phyloP scores from a whole-genome alignment of 2,888 invertebrate genomes.

The Habrosyne pyritoides region DNA sequence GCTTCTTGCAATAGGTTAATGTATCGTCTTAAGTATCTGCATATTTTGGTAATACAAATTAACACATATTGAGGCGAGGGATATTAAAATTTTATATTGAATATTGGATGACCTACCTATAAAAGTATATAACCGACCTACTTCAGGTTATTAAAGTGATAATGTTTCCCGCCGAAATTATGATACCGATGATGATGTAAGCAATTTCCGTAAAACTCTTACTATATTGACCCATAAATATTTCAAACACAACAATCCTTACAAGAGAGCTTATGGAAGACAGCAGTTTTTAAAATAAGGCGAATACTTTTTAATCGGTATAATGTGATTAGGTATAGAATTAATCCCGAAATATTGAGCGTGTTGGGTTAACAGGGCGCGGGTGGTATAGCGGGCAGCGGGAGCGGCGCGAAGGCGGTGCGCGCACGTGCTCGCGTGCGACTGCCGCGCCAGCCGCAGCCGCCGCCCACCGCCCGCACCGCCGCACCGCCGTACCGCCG shows the following conservation, averaged over 20 bases:
- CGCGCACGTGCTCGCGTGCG: conserved; percentile 78
- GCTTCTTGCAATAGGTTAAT: no score
- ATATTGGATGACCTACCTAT: conserved; percentile 12
- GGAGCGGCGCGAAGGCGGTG: conserved; percentile 66
- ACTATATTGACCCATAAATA: conserved; percentile 70
- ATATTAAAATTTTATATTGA: background rate
- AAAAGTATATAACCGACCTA: conserved; percentile 27
- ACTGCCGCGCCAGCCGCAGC: conserved; percentile 72
- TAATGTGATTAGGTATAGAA: conserved; percentile 16
- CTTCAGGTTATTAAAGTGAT: conserved; percentile 27
- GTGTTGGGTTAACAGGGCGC: conserved; percentile 55
- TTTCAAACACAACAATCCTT: conserved; percentile 38
- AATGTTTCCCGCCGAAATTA: conserved; percentile 76
- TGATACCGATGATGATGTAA: conserved; percentile 62
- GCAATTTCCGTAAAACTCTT: conserved; percentile 62
- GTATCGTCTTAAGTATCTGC: no score
- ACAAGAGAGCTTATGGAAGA: conserved; percentile 8
- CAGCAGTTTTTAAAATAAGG: conserved; percentile 10
- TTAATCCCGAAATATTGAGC: conserved; percentile 58
- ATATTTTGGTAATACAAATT: background rate
- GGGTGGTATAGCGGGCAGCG: conserved; percentile 45
- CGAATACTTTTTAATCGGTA: conserved; percentile 11
- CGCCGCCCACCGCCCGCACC: conserved; percentile 50
- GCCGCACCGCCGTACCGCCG: conserved; percentile 60
- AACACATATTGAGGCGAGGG: background rate